Conservation (phyloP, 2,888 invertebrate genomes). For the Polietes domitor region DNA sequence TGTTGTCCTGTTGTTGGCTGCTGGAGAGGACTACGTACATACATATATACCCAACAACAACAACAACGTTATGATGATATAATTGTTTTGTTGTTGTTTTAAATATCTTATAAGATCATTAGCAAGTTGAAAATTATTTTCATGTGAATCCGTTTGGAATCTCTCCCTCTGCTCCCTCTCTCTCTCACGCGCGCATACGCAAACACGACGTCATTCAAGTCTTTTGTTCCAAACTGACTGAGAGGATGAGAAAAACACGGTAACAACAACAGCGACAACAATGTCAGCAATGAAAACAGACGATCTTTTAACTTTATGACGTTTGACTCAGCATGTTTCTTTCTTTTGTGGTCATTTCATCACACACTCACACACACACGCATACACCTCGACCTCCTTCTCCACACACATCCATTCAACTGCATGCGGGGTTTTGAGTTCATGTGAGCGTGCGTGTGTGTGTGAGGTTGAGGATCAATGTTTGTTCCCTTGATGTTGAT, state of each 20-base stretch:
- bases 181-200: too few relatives aligned
- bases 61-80: too few relatives aligned
- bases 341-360: neutral
- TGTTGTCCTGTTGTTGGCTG: too few relatives aligned
- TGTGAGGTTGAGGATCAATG: neutral
- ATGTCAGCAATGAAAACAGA: constrained; percentile 14
- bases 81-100: too few relatives aligned
- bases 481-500: neutral
- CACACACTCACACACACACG: too few relatives aligned
- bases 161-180: neutral
- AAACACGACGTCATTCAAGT: neutral
- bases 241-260: neutral
- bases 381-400: neutral
- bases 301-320: constrained; percentile 60
- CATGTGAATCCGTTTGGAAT: neutral
- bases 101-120: neutral
- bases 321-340: constrained; percentile 58
- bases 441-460: neutral
- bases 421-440: too few relatives aligned
- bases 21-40: too few relatives aligned
- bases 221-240: neutral
- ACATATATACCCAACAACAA: too few relatives aligned
- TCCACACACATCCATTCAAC: too few relatives aligned
- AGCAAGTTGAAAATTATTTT: neutral
- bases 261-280: neutral